These are phyloP conservation scores for Danio tinwini DNA, from an alignment of 2,797 vertebrate genomes.

Conservation along the genomic window DNA sequence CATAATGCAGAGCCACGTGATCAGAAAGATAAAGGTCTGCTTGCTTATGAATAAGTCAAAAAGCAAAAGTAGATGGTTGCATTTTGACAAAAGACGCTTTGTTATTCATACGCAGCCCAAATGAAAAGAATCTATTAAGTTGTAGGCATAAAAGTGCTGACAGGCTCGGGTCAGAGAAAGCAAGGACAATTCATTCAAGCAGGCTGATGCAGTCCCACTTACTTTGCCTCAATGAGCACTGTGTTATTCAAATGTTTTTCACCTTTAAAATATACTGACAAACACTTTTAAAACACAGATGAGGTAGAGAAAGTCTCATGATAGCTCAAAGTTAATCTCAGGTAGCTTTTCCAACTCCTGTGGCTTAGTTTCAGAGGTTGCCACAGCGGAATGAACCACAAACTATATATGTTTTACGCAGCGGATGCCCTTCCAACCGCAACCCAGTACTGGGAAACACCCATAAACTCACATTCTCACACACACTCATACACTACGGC, in stretches of 20 bases:
- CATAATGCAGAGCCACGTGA: slow-evolving; percentile 35
- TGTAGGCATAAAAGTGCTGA: slow-evolving; percentile 31
- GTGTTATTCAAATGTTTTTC: not conserved
- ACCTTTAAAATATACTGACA: too few relatives aligned
- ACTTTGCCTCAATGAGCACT: not conserved
- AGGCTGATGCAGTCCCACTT: not conserved
- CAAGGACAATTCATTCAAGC: slow-evolving; percentile 43
- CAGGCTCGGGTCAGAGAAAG: slow-evolving; percentile 10
- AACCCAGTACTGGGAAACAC: too few relatives aligned
- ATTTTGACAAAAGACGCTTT: not conserved
- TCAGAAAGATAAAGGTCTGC: slow-evolving; percentile 26
- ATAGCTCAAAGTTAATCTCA: too few relatives aligned
- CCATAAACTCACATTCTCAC: too few relatives aligned
- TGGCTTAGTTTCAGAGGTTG: too few relatives aligned
- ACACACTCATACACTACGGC: too few relatives aligned
- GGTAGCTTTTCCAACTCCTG: too few relatives aligned
- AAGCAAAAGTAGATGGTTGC: not conserved
- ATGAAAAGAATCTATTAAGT: slow-evolving; percentile 41
- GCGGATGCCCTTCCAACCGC: too few relatives aligned
- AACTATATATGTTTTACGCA: too few relatives aligned
- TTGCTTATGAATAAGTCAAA: slow-evolving; percentile 46
- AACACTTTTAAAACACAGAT: too few relatives aligned
- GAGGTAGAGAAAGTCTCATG: too few relatives aligned
- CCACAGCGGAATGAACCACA: too few relatives aligned
- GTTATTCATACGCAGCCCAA: not conserved